phyloP scores from a whole-genome alignment of 2,113 vertebrate species.

The Crotalus horridus region DNA sequence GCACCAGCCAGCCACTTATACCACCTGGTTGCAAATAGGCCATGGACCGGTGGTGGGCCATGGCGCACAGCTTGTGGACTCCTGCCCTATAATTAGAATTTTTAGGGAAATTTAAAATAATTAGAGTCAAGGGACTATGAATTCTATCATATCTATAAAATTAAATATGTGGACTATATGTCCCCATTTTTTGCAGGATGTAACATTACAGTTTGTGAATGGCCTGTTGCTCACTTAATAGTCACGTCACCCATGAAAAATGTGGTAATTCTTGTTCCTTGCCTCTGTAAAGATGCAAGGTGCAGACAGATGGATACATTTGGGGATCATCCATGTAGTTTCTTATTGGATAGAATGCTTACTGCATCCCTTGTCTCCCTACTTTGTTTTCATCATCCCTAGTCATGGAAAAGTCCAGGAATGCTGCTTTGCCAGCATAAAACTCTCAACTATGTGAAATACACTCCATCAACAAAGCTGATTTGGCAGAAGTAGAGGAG shows the following conservation, averaged over 20 bases:
- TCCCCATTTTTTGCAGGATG: background rate
- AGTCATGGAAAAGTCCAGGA: background rate
- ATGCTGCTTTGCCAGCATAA: background rate
- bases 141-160: background rate
- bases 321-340: background rate
- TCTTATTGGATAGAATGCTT: background rate
- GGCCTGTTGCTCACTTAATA: background rate
- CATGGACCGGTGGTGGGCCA: too few species aligned
- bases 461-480: background rate
- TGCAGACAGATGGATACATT: background rate
- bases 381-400: background rate
- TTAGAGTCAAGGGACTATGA: background rate
- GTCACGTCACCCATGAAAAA: too few species aligned
- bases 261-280: background rate
- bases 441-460: background rate
- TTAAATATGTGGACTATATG: background rate
- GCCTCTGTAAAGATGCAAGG: background rate
- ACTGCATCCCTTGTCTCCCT: background rate
- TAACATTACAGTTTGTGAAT: background rate
- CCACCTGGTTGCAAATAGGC: too few species aligned
- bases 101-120: background rate
- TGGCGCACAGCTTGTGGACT: too few species aligned
- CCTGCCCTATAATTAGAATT: background rate
- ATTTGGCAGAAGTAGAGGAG: background rate
- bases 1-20: too few species aligned